Base-by-base conservation (phyloP, 2,888 invertebrate species). In the Lochmaea crataegi region DNA sequence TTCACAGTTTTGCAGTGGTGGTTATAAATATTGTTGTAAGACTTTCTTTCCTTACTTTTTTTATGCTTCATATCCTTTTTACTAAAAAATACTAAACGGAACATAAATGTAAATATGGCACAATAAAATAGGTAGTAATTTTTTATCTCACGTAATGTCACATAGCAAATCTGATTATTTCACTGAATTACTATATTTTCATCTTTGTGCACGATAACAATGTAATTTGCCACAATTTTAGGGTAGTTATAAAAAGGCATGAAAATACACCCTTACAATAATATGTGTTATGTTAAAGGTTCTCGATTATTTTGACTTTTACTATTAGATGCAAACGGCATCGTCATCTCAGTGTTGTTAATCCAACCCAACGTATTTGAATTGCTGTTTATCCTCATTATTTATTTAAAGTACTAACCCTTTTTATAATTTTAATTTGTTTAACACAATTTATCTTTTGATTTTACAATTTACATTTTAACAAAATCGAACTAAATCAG, bases 181-280 rank as follows among this genome's bases (percentile, higher is more conserved):
- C 18, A 57, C 56, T 42, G 67, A 18, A 45, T 67, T 57, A 68
- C 48, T 48, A 51, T 61, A 68, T 61, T 51, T 57, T 26, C 51
- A 61, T 60, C 45, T 32, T 41, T 51, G 9, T 56, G 68, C 60
- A 68, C 60, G 60, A 61, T 60, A 57, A 41, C 18, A 16, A 57
- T 57, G 67, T 58, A 67, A 58, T 26, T 38, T 51, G 14, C 58
- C 67, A 67, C 60, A 68, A 18, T 61, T 38, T 61, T 68, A 60
- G 14, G 32, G 4, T 68, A 68, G 56, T 12, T 65, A 67, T 66
- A 58, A 48, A 68, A 68, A 48, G 48, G 58, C 60, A 68, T 68
- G 48, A 48, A 18, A 9, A 38, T 32, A 11, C 45, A 45, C 42
- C 57, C 16, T 63, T 61, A 38, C 60, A 60, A 48, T 38, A 58